phyloP scores from a whole-genome alignment of 2,797 vertebrate species.

The Rhadinocentrus ornatus region DNA sequence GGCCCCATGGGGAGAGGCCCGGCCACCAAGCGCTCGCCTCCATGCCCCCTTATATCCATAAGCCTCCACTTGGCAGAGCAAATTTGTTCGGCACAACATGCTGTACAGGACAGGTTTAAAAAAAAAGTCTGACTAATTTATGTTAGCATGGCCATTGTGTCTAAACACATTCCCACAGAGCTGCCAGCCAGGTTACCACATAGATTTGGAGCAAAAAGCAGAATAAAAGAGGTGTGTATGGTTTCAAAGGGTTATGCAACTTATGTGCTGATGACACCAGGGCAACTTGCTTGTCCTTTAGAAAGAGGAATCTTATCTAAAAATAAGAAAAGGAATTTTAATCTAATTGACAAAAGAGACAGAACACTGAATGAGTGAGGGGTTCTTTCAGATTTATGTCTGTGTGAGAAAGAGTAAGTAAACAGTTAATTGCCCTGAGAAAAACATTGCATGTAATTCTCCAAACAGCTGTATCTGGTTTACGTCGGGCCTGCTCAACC shows the following conservation, averaged over 20 bases:
- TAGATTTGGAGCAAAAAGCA: neutral
- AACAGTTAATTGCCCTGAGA: neutral
- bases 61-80: no score
- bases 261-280: neutral
- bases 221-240: neutral
- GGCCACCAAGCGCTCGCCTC: no score
- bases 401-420: no score
- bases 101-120: no score
- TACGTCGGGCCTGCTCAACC: slow-evolving; percentile 47
- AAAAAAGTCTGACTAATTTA: no score
- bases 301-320: neutral
- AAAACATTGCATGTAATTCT: neutral
- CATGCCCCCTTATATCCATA: no score
- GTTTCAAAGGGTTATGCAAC: neutral
- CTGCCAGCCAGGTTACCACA: neutral
- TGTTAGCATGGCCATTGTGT: neutral
- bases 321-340: neutral
- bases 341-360: neutral
- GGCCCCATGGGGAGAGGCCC: no score
- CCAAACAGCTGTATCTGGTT: slow-evolving; percentile 28
- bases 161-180: neutral
- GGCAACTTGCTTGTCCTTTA: neutral
- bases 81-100: no score
- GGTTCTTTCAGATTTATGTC: neutral
- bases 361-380: neutral